Evolutionary conservation across 2,797 vertebrate species (phyloP).

Genomic region (Tapera naevia): DNA sequence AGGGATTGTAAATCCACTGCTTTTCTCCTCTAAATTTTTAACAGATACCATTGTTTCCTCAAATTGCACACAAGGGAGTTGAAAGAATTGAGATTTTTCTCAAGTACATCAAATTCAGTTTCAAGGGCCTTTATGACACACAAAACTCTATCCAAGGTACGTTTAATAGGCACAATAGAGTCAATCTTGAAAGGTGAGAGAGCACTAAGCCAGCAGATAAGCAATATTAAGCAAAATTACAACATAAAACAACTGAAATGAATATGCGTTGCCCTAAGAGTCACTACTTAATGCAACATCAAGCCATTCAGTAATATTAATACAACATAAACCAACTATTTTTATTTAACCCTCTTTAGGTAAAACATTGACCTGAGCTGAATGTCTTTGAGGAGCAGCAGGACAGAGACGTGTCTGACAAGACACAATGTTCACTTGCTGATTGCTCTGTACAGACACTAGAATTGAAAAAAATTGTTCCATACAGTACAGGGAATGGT

Average conservation of each 20-base stretch:
- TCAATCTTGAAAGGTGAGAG: constrained; percentile 10
- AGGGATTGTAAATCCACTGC: constrained; percentile 65
- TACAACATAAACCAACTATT: not conserved
- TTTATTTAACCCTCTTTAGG: not conserved
- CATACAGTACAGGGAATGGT: rapidly evolving
- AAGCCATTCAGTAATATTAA: not conserved
- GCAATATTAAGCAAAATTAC: not conserved
- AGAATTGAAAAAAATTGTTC: not conserved
- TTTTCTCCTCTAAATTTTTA: constrained; percentile 62
- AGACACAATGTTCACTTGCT: not conserved
- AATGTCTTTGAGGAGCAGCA: not conserved
- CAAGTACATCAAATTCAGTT: constrained; percentile 58
- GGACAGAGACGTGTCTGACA: not conserved
- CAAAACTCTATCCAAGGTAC: constrained; percentile 28
- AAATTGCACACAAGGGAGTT: constrained; percentile 55
- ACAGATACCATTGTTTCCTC: constrained; percentile 56
- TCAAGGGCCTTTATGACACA: constrained; percentile 51
- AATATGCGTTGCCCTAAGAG: not conserved
- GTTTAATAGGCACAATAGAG: constrained; percentile 21
- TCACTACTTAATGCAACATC: not conserved
- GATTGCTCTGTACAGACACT: not conserved
- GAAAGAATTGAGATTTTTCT: constrained; percentile 48
- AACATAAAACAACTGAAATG: not conserved
- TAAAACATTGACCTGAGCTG: not conserved
- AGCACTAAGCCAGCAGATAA: not conserved